A percentile compares a stretch with the other conserved stretches of the same genome.
Conservation (phyloP, 37 sponge, comb jelly and placozoan genomes). For the Cliona cf. orientalis region DNA sequence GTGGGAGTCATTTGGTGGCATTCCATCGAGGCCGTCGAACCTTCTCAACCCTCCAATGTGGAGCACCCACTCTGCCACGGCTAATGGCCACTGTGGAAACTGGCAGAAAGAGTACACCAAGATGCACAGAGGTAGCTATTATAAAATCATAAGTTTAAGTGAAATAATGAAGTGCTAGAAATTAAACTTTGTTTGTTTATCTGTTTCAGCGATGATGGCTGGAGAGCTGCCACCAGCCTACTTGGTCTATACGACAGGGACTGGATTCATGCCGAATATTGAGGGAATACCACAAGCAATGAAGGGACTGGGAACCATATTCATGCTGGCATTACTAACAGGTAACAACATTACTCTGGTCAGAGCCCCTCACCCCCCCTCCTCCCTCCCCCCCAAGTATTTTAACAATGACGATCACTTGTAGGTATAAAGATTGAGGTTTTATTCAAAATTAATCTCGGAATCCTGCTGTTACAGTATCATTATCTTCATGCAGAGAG, state of each 20-base stretch:
- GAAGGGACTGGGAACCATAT: constrained; percentile 29
- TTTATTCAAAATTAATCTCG: no score
- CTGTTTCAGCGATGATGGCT: constrained; percentile 15
- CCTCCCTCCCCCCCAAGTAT: neutral
- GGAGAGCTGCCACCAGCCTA: constrained; percentile 26
- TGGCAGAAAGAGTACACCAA: constrained; percentile 47
- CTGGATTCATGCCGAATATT: constrained; percentile 22
- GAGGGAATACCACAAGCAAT: constrained; percentile 32
- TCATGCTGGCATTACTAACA: constrained; percentile 41
- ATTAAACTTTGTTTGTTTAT: no score
- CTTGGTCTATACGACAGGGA: constrained; percentile 31
- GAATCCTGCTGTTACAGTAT: no score
- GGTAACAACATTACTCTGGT: constrained; percentile 6
- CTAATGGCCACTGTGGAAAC: constrained; percentile 18
- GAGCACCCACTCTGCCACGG: neutral
- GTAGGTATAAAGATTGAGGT: neutral
- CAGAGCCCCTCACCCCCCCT: neutral
- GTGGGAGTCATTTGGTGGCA: neutral
- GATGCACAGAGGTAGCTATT: constrained; percentile 21
- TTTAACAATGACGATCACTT: neutral
- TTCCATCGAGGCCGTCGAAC: neutral
- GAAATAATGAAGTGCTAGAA: no score
- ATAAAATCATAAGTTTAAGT: neutral
- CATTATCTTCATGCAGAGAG: constrained; percentile 26
- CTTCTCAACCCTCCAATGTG: constrained; percentile 36